Base-by-base conservation (phyloP, 1,140 invertebrate genomes). In the Hypothenemus hampei region DNA sequence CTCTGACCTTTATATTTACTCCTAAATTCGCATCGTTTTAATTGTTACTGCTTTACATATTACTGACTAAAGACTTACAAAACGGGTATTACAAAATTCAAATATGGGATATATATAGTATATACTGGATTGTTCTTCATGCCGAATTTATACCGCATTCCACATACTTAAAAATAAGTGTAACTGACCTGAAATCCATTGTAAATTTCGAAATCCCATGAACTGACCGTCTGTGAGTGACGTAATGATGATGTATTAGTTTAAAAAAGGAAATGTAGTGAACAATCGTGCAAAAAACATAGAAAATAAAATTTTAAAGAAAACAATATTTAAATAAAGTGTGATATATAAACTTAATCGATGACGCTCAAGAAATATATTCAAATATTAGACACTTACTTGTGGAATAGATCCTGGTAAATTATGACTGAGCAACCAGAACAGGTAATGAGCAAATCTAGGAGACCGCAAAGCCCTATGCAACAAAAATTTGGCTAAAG, bases 361-460 rank as follows among this genome's bases (percentile, higher is more conserved):
- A n/a, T n/a, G n/a, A 36, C 7, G 1, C 15, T 11, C 4, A 19
- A 29, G 10, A 24, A 1, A 35, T n/a, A 10, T 3, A 36, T 37
- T n/a, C 7, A 40, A 8, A 43, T n/a, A 39, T 11, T 21, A 20
- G 15, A 50, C 22, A 44, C 47, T 63, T 65, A 81, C 79, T 66
- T 85, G 84, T 26, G 84, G 84, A 64, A 78, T 80, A 64, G 83
- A 78, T 37, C 83, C 83, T 7, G 86, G 87, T 51, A 89, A 73
- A 63, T 72, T 82, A 69, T 92, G 89, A 26, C 86, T 87, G 20
- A 96, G 66, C 18, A 93, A 73, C 96, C 96, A 99, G 73, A 97
- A 98, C 59, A 98, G 77, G 62, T 90, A 83, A 75, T 98, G 95
- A 2, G 94, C 91, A 50, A 98, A 87, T 54, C 92, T 78, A 0